These are phyloP conservation scores for Boulengeromyrus knoepffleri DNA, from an alignment of 2,113 vertebrate species.

Conservation along the genomic window DNA sequence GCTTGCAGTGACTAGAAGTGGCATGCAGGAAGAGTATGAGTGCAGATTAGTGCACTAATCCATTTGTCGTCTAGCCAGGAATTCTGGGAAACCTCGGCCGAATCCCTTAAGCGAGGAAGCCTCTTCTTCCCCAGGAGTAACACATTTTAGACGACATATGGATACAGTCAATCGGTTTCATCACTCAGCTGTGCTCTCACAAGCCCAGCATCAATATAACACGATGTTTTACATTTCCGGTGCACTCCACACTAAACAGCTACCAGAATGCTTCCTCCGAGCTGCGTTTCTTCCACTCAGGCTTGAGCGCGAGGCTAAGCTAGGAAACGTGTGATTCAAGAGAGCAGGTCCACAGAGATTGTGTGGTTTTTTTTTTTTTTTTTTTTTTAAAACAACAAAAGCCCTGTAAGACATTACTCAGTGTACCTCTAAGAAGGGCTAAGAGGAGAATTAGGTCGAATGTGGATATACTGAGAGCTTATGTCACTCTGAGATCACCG, in stretches of 20 bases:
- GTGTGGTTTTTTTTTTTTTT: neutral
- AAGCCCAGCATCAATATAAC: neutral
- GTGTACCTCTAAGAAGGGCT: neutral
- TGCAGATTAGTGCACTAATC: constrained; percentile 48
- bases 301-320: neutral
- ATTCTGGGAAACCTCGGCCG: constrained; percentile 15
- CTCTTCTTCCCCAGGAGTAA: neutral
- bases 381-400: neutral
- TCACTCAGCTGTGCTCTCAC: neutral
- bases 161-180: neutral
- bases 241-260: neutral
- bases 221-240: neutral
- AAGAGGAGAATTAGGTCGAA: neutral
- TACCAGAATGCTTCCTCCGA: neutral
- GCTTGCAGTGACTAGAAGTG: constrained; percentile 5
- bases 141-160: neutral
- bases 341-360: neutral
- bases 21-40: neutral
- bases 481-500: neutral
- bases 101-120: neutral
- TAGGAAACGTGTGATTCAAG: neutral
- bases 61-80: constrained; percentile 37
- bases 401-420: neutral
- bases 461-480: neutral
- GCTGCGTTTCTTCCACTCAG: neutral